Evolutionary conservation across 1,140 invertebrate species (phyloP).

Genomic region (Tetramorium alpestre): DNA sequence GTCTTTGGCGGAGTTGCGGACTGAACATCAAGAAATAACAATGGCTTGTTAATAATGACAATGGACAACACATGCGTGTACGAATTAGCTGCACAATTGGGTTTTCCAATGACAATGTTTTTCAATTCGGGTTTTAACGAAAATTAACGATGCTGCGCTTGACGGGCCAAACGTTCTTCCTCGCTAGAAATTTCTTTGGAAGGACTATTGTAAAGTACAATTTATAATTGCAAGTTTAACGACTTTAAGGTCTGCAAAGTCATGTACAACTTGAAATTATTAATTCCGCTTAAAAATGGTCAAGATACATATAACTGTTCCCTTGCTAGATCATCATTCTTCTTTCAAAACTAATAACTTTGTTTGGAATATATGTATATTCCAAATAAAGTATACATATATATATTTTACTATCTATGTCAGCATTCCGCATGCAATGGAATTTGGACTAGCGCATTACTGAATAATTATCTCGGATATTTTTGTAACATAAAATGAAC

Average conservation of each 20-base stretch:
- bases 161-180: background rate
- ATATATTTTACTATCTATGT: slow-evolving; percentile 15
- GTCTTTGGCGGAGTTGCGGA: slow-evolving; percentile 81
- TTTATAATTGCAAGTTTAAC: slow-evolving; percentile 2
- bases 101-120: slow-evolving; percentile 3
- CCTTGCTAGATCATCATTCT: background rate
- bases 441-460: slow-evolving; percentile 19
- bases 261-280: background rate
- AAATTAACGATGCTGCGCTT: background rate
- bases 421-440: slow-evolving; percentile 75
- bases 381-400: too few species aligned
- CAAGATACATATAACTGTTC: background rate
- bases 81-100: slow-evolving; percentile 48
- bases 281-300: background rate
- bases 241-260: too few species aligned
- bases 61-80: slow-evolving; percentile 70
- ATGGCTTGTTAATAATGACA: slow-evolving; percentile 82
- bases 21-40: slow-evolving; percentile 83
- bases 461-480: slow-evolving; percentile 19
- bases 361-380: background rate
- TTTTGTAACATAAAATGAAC: slow-evolving; percentile 27
- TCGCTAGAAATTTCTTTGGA: background rate
- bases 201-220: background rate
- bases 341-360: slow-evolving; percentile 10
- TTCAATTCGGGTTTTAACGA: background rate